These are phyloP conservation scores for Spodoptera frugiperda DNA, from an alignment of 1,140 invertebrate genomes.

Conservation along the genomic window DNA sequence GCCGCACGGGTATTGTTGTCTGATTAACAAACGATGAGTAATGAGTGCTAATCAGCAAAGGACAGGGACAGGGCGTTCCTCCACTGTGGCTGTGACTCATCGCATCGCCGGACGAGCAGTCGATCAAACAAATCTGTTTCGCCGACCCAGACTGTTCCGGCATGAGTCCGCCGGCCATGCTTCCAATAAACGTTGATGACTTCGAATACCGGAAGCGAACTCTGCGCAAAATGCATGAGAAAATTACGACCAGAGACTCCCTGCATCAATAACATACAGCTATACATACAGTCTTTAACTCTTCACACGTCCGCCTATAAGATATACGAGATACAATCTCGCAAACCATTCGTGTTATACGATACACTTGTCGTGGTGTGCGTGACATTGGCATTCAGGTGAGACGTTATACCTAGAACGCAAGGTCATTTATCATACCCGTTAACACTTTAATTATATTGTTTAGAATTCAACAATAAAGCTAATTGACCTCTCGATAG, in stretches of 20 bases:
- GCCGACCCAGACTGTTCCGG: conserved; percentile 68
- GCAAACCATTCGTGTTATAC: conserved; percentile 43
- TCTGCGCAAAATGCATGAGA: conserved; percentile 67
- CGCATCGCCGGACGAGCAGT: conserved; percentile 54
- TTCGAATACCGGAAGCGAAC: conserved; percentile 66
- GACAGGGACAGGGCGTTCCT: conserved; percentile 73
- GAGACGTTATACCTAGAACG: conserved; percentile 68
- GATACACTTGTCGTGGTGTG: conserved; percentile 50
- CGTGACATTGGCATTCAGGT: conserved; percentile 74
- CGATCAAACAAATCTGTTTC: conserved; percentile 64
- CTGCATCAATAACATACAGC: conserved; percentile 41
- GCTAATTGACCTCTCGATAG: background rate
- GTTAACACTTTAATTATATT: conserved; percentile 60
- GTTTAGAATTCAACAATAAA: conserved; percentile 41
- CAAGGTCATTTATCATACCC: conserved; percentile 65
- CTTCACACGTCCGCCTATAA: conserved; percentile 38
- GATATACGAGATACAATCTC: conserved; percentile 33
- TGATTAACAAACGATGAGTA: conserved; percentile 75
- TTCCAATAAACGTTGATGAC: conserved; percentile 50
- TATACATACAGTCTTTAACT: conserved; percentile 4
- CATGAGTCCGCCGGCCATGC: conserved; percentile 59
- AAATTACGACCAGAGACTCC: conserved; percentile 55
- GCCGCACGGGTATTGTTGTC: conserved; percentile 60
- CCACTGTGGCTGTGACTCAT: conserved; percentile 66
- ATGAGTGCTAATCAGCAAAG: conserved; percentile 75